Evolutionary conservation across 2,113 vertebrate species (phyloP).

Genomic region (Puntigrus tetrazona): DNA sequence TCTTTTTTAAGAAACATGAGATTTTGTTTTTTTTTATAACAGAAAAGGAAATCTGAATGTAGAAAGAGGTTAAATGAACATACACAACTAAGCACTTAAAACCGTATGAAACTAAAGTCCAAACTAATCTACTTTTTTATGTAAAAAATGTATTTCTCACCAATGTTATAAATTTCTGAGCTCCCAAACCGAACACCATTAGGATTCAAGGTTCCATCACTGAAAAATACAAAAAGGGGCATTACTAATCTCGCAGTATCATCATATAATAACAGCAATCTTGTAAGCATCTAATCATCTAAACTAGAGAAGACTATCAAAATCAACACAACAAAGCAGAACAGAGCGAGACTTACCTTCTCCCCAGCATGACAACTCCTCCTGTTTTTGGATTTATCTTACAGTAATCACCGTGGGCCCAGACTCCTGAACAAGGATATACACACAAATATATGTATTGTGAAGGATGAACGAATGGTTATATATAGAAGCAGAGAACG

Average conservation of each 20-base stretch:
- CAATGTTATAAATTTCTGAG: conserved; percentile 98
- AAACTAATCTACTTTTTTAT: not conserved
- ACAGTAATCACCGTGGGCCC: conserved; percentile 96
- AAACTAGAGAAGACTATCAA: not conserved
- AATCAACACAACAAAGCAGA: conserved; percentile 5
- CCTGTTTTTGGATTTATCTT: conserved; percentile 93
- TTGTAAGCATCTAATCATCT: not conserved
- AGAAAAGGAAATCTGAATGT: not conserved
- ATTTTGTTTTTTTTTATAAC: no score
- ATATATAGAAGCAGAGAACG: not conserved
- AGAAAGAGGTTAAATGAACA: not conserved
- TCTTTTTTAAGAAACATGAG: no score
- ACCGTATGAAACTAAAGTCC: no score
- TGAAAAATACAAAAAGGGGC: conserved; percentile 60
- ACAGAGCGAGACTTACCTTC: conserved; percentile 78
- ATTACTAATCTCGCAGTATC: not conserved
- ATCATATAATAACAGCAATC: not conserved
- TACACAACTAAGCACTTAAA: no score
- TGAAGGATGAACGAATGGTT: not conserved
- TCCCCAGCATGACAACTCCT: conserved; percentile 92
- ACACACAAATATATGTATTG: conserved; percentile 2
- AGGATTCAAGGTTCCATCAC: conserved; percentile 95
- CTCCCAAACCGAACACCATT: conserved; percentile 96
- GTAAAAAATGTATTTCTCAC: conserved; percentile 69
- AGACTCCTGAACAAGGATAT: conserved; percentile 81